Conservation (phyloP, 2,113 vertebrate species). For the Aythya baeri region DNA sequence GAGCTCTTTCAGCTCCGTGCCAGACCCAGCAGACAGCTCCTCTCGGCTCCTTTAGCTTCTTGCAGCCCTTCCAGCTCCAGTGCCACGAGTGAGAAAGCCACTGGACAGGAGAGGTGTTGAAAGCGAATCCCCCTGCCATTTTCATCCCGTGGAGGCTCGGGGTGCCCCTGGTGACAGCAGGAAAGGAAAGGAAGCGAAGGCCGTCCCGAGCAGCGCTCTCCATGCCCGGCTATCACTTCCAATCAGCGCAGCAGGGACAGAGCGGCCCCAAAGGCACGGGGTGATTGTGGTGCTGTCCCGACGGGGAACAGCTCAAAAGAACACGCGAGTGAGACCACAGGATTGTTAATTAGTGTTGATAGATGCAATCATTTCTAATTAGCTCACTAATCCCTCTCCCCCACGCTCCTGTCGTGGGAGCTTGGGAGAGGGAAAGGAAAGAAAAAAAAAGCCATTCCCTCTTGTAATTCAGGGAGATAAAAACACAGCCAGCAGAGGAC, state of each 20-base stretch:
- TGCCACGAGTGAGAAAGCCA: slow-evolving; percentile 20
- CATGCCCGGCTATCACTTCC: slow-evolving; percentile 74
- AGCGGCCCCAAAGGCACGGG: slow-evolving; percentile 69
- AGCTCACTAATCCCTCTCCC: slow-evolving; percentile 81
- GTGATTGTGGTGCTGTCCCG: slow-evolving; percentile 61
- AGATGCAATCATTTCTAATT: slow-evolving; percentile 86
- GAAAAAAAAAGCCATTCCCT: background rate
- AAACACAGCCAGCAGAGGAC: background rate
- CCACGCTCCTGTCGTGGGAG: background rate
- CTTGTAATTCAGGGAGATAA: slow-evolving; percentile 1
- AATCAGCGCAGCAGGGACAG: slow-evolving; percentile 68
- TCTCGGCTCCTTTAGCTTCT: background rate
- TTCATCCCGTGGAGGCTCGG: slow-evolving; percentile 2
- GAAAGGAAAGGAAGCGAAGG: background rate
- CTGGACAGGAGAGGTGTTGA: slow-evolving; percentile 40
- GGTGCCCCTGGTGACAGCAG: slow-evolving; percentile 28
- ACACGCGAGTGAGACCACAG: slow-evolving; percentile 71
- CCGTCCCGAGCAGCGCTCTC: background rate
- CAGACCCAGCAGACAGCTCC: background rate
- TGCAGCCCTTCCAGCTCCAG: background rate
- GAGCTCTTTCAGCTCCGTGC: background rate
- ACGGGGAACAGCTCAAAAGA: slow-evolving; percentile 77
- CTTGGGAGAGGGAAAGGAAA: background rate
- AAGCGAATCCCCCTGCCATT: slow-evolving; percentile 42
- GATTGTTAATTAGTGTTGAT: slow-evolving; percentile 84